Base-by-base conservation (phyloP, 2,888 invertebrate genomes). In the Sabatieria punctata region DNA sequence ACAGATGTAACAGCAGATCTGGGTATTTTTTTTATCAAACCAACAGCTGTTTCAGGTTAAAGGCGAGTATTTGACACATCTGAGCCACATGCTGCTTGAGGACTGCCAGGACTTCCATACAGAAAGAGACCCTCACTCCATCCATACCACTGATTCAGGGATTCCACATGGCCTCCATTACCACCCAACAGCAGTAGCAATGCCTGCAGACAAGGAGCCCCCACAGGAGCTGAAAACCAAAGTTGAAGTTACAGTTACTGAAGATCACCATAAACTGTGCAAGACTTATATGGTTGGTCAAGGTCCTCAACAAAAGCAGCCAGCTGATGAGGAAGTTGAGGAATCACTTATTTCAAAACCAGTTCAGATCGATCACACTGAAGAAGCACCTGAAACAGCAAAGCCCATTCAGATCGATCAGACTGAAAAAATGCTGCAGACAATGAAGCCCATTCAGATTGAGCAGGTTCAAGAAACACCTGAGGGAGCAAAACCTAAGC, bases 11-110 rank as follows among this genome's bases (percentile, higher is more conserved):
- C n/a, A n/a, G n/a, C n/a, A n/a, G n/a, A n/a, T n/a, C n/a, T n/a
- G n/a, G n/a, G n/a, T n/a, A n/a, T n/a, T n/a, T n/a, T n/a, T n/a
- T n/a, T n/a, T n/a, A n/a, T n/a, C n/a, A n/a, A n/a, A n/a, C n/a
- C n/a, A n/a, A n/a, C n/a, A n/a, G n/a, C n/a, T n/a, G n/a, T 6
- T 18, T 13, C 37, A 21, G 33, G 43, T 43, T 2, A 43, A 43
- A 33, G 41, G 21, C n/a, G 48, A 48, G 41, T 48, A 45, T 24
- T 36, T 48, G 30, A 45, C 44, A 11, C 47, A 48, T 40, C 41
- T 48, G 4, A 45, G 44, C n/a, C 48, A 48, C 41, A 48, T 48
- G 48, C 25, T 48, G 33, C 39, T 48, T 24, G 44, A 48, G n/a
- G 43, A 47, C 15, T 47, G 47, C 24, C n/a, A 19, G 8, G 18